Evolutionary conservation across 2,113 vertebrate species (phyloP), one percentile per base, ranked within the genome.

Genomic region (Nestor notabilis): DNA sequence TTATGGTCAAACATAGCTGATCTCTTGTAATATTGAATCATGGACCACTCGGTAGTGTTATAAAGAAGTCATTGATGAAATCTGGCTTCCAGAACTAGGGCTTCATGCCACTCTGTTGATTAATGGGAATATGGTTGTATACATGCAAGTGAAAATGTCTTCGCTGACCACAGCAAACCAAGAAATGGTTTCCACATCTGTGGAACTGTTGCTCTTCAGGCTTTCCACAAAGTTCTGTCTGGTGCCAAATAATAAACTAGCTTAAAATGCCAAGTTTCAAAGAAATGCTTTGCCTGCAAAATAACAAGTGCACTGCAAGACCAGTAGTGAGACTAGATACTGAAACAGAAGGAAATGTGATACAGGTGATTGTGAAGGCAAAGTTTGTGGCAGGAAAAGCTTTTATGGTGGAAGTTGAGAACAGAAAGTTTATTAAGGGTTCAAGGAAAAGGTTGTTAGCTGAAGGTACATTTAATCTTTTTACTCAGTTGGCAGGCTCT

Each of bases 11-110:
- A 76, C n/a, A 49, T 53, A 64, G 79, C 72, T 83, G 31, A 53
- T 86, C 18, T 81, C 58, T 81, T 55, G n/a, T 55, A 90, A 82
- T 56, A 85, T 11, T 90, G 96, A 97, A 88, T 96, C 97, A 87
- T 21, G 7, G 85, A 87, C 72, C 46, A 61, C 47, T 43, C 72
- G 41, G 56, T 52, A 29, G 21, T 27, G 60, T 77, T 72, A 63
- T 8, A 83, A 80, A 87, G 37, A 66, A 84, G 37, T 52, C 29
- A 39, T 5, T 82, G 68, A 60, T 49, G 65, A 94, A 91, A 74
- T 70, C 24, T 71, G 50, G 5, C 41, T 92, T 74, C 60, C 78
- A 68, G 52, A 81, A 37, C 33, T 11, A 12, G 15, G 24, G 60
- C 55, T 89, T 79, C 69, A 52, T 93, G 39, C 39, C 31, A 9